Evolutionary conservation across 2,113 vertebrate species (phyloP).

Genomic region (Thamnaconus septentrionalis): DNA sequence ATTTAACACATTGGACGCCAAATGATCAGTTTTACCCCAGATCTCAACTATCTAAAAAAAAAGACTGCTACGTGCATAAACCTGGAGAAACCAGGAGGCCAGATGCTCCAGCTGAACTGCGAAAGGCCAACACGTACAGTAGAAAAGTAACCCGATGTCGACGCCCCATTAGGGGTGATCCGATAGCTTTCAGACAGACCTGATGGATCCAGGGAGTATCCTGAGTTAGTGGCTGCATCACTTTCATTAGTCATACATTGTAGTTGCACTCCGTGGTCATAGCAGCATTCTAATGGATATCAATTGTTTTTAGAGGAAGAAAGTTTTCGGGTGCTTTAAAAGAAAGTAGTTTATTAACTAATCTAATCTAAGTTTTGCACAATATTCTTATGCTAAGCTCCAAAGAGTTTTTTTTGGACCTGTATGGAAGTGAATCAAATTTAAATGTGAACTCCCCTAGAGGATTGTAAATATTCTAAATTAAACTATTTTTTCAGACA

Average conservation of each 20-base stretch:
- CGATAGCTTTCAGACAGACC: conserved; percentile 46
- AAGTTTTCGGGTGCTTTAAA: too few species aligned
- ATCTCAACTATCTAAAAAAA: conserved; percentile 28
- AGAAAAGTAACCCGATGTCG: background rate
- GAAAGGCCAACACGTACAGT: conserved; percentile 2
- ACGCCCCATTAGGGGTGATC: conserved; percentile 30
- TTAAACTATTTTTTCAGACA: too few species aligned
- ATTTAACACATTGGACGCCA: conserved; percentile 21
- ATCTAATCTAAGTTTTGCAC: too few species aligned
- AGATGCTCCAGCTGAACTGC: background rate
- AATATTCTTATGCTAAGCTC: too few species aligned
- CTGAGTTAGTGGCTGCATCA: conserved; percentile 6
- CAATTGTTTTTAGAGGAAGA: conserved; percentile 22
- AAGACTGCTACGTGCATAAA: background rate
- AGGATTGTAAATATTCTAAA: too few species aligned
- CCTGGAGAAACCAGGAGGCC: background rate
- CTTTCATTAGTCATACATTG: conserved; percentile 22
- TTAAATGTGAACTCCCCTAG: too few species aligned
- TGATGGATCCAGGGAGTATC: conserved; percentile 26
- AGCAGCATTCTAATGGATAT: conserved; percentile 19
- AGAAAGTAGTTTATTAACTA: too few species aligned
- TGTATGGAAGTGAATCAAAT: too few species aligned
- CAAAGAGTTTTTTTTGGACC: too few species aligned
- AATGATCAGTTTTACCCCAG: conserved; percentile 24
- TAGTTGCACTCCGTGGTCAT: conserved; percentile 23